Base-by-base conservation (phyloP, 2,113 vertebrate genomes). In the Clarias macrocephalus region DNA sequence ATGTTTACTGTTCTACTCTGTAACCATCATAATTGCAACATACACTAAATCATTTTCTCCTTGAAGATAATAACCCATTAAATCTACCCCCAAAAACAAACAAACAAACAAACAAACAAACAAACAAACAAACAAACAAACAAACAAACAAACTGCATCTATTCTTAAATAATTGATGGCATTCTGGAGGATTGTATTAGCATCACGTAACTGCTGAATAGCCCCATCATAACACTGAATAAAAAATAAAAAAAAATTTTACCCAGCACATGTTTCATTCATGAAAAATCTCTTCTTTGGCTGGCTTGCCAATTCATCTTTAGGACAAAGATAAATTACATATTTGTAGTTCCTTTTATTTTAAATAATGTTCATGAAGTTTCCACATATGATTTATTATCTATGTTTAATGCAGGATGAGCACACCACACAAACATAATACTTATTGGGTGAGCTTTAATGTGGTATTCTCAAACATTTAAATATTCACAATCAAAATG, bases 311-410 rank as follows among this genome's bases (percentile, higher is more conserved):
- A 21, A 60, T 60, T 25, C 8, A 37, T 72, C 85, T 84, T 48
- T 62, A 66, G 76, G 77, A 86, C 5, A 63, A 3, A 30, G n/a
- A 66, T 85, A 80, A 88, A 62, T 59, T n/a, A 21, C 21, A 9
- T 21, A 30, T 25, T 2, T 25, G 88, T 86, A 91, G 73, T 89
- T 87, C 88, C 88, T 85, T 87, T 87, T 86, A 82, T 89, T 83
- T 37, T 59, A 73, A 10, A 62, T 16, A 54, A 80, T 83, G 89
- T 92, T 92, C 90, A 91, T 88, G 89, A 89, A 92, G 85, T 89
- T 91, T 88, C 82, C 87, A 65, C 21, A n/a, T 88, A 83, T 93
- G 89, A 93, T 91, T 93, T 81, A 93, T 93, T 93, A 76, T 92
- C 89, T 87, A 87, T 33, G 56, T 76, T 16, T 89, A 62, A 89